Evolutionary conservation across 2,113 vertebrate species (phyloP).

Genomic region (Pseudorasbora parva): DNA sequence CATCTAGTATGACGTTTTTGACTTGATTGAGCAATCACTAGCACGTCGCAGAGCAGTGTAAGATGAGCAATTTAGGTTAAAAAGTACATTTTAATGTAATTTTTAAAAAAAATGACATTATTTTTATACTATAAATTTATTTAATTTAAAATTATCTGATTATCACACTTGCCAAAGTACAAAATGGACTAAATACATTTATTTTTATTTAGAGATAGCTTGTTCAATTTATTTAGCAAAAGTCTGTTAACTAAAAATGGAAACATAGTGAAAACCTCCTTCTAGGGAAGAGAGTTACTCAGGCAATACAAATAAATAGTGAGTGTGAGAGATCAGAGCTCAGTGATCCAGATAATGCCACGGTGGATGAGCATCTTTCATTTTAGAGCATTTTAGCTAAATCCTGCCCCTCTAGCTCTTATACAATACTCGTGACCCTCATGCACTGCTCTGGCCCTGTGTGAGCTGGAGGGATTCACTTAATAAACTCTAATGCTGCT

Average conservation of each 20-base stretch:
- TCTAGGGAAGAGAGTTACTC: neutral
- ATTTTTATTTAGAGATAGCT: neutral
- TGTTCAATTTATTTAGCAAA: neutral
- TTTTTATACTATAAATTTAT: too few relatives aligned
- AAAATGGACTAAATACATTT: neutral
- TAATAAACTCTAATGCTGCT: conserved; percentile 40
- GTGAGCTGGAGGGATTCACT: conserved; percentile 4
- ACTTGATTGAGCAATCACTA: too few relatives aligned
- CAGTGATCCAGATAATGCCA: neutral
- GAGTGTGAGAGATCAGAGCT: conserved; percentile 1
- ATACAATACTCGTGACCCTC: conserved; percentile 8
- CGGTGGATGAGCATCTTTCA: neutral
- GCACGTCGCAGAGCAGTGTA: too few relatives aligned
- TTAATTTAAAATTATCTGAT: too few relatives aligned
- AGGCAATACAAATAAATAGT: neutral
- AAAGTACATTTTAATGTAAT: too few relatives aligned
- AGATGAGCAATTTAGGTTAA: too few relatives aligned
- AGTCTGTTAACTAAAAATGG: neutral
- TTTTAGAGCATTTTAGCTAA: conserved; percentile 13
- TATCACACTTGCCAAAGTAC: neutral
- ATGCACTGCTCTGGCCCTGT: neutral
- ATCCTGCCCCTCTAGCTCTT: conserved; percentile 8
- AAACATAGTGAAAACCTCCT: neutral
- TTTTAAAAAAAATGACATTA: too few relatives aligned
- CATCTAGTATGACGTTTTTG: too few relatives aligned